phyloP scores from a whole-genome alignment of 2,888 invertebrate genomes.

The Hypsopygia costalis region DNA sequence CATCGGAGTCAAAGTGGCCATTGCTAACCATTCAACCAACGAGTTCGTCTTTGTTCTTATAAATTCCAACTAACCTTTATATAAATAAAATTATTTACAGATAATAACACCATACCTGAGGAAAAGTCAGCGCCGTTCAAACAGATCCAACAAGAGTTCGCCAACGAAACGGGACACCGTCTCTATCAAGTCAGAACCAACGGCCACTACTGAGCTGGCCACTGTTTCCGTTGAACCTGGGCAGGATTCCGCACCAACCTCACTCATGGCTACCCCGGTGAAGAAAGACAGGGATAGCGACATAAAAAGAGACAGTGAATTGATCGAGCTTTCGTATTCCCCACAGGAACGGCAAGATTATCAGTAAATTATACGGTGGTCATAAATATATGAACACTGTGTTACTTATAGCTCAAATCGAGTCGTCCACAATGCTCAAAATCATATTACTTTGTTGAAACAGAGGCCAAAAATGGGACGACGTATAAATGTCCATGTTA shows the following conservation, averaged over 20 bases:
- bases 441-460: no score
- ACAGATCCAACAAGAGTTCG: constrained; percentile 40
- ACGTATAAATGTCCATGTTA: no score
- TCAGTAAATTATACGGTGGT: constrained; percentile 5
- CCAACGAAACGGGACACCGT: constrained; percentile 47
- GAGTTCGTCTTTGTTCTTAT: no score
- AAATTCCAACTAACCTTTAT: no score
- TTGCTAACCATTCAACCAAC: no score
- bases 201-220: constrained; percentile 59
- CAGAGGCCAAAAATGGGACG: no score
- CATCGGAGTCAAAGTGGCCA: no score
- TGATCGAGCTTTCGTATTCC: constrained; percentile 46
- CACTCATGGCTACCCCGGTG: constrained; percentile 46
- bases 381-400: no score
- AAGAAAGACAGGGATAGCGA: constrained; percentile 27
- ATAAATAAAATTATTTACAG: constrained; percentile 47
- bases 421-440: no score
- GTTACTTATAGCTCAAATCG: no score
- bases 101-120: constrained; percentile 55
- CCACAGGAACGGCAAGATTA: constrained; percentile 27
- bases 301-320: constrained; percentile 14
- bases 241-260: constrained; percentile 49
- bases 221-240: constrained; percentile 56
- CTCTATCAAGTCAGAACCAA: constrained; percentile 59
- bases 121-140: constrained; percentile 31